Evolutionary conservation across 2,888 invertebrate species (phyloP).

Genomic region (Andrena trimmerana): DNA sequence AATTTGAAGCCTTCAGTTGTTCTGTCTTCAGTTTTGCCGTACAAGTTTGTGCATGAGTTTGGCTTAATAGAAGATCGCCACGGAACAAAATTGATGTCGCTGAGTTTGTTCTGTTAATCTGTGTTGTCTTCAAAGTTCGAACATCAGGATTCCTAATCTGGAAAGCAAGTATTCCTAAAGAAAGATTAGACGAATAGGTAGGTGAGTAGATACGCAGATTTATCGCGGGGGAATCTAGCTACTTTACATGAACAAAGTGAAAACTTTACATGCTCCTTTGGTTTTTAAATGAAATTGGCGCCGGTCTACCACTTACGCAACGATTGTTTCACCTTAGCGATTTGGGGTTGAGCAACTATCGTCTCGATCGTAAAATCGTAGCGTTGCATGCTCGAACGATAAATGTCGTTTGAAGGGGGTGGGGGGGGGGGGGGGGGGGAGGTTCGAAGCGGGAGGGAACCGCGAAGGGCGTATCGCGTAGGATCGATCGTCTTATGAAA

Average conservation of each 20-base stretch:
- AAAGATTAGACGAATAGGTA: too few species aligned
- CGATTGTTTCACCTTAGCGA: neutral
- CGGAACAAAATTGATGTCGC: neutral
- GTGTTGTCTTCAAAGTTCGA: neutral
- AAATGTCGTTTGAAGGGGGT: slow-evolving; percentile 13
- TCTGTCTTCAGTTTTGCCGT: neutral
- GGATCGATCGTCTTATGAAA: slow-evolving; percentile 70
- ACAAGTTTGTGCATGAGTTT: neutral
- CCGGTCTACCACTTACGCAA: neutral
- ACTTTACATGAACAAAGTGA: too few species aligned
- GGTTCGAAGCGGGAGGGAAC: neutral
- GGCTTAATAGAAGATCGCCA: neutral
- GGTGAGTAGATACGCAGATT: too few species aligned
- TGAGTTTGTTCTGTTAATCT: slow-evolving; percentile 5
- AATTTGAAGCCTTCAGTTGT: neutral
- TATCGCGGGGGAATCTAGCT: too few species aligned
- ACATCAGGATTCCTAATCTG: too few species aligned
- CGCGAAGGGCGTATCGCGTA: slow-evolving; percentile 8
- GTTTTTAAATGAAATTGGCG: too few species aligned
- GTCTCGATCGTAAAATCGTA: slow-evolving; percentile 35
- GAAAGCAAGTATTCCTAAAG: too few species aligned
- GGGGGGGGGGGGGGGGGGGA: too few species aligned
- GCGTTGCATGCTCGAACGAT: slow-evolving; percentile 35
- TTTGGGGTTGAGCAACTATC: neutral
- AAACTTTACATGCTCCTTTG: too few species aligned